Evolutionary conservation across 2,113 vertebrate species (phyloP), one percentile per base, ranked within the genome.

Genomic region (Nyctereutes procyonoides): DNA sequence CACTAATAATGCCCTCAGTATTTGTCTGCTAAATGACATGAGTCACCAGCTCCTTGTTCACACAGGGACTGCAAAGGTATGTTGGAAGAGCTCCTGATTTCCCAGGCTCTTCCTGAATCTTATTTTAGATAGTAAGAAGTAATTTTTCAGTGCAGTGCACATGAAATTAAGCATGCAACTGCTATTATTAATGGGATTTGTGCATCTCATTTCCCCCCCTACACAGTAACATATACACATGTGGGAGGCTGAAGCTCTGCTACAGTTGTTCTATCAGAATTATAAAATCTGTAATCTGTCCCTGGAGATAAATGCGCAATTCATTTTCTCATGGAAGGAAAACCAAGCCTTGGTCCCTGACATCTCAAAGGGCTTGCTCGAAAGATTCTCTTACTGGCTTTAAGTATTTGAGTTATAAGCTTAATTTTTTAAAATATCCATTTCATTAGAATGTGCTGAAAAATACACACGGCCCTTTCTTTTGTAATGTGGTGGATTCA

Each of bases 101-200:
- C 71, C 63, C 71, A 53, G 77, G 62, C 62, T 90, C 38, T 91
- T 94, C 77, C 80, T 77, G 93, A 95, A 97, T 96, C 93, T 97
- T 83, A 65, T 88, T 97, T 97, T 94, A 97, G 95, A 95, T 74
- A 95, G 97, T 14, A 76, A 97, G 95, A 91, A 96, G 95, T 88
- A 96, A 98, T 98, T 98, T 98, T 96, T 97, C 96, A 96, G 98
- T 67, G 89, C 92, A 90, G 53, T 93, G 97, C 97, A 97, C 81
- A 56, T 97, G 96, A 97, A 98, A 97, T 98, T 97, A 97, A 83
- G 96, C 88, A 92, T 97, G 95, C 92, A 93, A 93, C 96, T 86
- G 81, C 94, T 88, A 56, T 98, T 97, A 97, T 97, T 97, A 97
- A 97, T 92, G 93, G 95, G 94, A 93, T 58, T 97, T 79, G 63